Conservation (phyloP, 1,140 invertebrate genomes). For the Diuraphis noxia region DNA sequence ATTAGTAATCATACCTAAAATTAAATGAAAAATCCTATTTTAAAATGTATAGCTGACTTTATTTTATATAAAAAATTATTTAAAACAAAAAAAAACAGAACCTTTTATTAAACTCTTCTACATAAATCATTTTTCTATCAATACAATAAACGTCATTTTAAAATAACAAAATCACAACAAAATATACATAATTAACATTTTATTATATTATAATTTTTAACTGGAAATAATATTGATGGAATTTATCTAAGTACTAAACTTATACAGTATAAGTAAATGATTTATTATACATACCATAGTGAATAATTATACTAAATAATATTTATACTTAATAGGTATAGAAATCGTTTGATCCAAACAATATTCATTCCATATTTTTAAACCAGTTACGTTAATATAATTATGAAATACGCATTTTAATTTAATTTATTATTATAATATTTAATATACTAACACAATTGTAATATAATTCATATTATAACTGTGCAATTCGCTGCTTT, state of each 20-base stretch:
- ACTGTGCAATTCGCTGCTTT: neutral
- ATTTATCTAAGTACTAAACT: conserved; percentile 14
- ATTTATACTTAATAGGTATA: neutral
- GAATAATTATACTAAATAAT: neutral
- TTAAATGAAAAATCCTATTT: neutral
- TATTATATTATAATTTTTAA: conserved; percentile 15
- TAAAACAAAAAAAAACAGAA: neutral
- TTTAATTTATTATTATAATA: neutral
- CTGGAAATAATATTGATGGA: neutral
- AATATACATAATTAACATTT: neutral
- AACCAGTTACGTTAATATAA: neutral
- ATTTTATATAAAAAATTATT: neutral
- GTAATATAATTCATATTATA: neutral
- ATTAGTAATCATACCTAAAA: too few relatives aligned
- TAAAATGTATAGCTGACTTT: neutral
- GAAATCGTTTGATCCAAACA: neutral
- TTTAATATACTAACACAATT: neutral
- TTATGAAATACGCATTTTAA: neutral
- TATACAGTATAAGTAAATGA: neutral
- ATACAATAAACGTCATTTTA: conserved; percentile 20
- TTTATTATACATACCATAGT: neutral
- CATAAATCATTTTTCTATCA: conserved; percentile 23
- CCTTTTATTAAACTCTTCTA: conserved; percentile 5
- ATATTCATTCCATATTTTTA: neutral
- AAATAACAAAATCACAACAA: conserved; percentile 23